These are phyloP conservation scores for Falco berigora DNA, from an alignment of 2,797 vertebrate genomes.

Conservation along the genomic window DNA sequence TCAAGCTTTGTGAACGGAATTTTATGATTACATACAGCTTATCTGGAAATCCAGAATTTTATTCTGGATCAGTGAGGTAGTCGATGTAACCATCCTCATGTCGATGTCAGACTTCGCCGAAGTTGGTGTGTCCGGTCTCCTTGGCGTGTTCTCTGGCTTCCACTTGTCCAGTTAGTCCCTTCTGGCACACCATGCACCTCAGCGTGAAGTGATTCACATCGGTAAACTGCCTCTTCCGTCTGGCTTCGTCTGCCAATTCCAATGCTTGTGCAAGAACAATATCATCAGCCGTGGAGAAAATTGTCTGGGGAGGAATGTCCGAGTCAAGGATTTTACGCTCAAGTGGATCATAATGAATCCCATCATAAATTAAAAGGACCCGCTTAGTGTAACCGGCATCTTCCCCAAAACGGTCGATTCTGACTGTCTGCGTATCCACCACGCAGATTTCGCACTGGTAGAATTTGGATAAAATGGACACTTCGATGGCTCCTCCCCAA, in stretches of 20 bases:
- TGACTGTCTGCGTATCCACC: conserved; percentile 94
- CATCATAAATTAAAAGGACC: conserved; percentile 94
- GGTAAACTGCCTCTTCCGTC: conserved; percentile 91
- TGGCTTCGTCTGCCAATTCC: conserved; percentile 93
- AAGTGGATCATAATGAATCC: conserved; percentile 95
- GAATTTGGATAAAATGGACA: conserved; percentile 94
- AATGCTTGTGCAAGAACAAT: conserved; percentile 89
- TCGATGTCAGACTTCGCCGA: conserved; percentile 88
- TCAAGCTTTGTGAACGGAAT: conserved; percentile 63
- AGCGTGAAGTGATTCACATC: conserved; percentile 90
- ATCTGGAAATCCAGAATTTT: conserved; percentile 60
- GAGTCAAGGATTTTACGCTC: conserved; percentile 80
- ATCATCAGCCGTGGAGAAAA: conserved; percentile 89
- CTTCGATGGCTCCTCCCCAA: conserved; percentile 97
- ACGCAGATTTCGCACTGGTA: conserved; percentile 98
- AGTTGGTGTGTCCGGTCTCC: conserved; percentile 96
- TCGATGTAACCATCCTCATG: conserved; percentile 44
- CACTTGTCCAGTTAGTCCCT: conserved; percentile 91
- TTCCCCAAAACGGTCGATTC: conserved; percentile 96
- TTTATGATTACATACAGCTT: conserved; percentile 66
- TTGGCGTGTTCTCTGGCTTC: conserved; percentile 95
- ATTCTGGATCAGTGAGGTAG: conserved; percentile 71
- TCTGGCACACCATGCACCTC: conserved; percentile 96
- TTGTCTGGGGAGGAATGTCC: conserved; percentile 86
- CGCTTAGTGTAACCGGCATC: conserved; percentile 89